A percentile compares a stretch with the other conserved stretches of the same genome.
These are phyloP conservation scores for Pardalotus punctatus DNA, from an alignment of 2,113 vertebrate genomes.

Conservation along the genomic window DNA sequence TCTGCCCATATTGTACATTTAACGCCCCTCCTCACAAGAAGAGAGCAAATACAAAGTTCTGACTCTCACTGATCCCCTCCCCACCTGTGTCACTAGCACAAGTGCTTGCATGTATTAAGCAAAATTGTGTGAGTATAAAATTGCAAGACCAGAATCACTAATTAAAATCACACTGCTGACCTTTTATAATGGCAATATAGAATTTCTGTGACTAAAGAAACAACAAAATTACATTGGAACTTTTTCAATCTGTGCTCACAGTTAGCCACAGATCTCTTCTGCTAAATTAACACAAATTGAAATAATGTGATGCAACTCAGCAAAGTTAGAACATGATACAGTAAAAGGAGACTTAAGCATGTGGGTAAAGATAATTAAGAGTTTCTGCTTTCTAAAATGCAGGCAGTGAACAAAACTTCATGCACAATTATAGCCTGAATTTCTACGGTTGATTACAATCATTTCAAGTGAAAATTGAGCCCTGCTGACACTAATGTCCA, in stretches of 20 bases:
- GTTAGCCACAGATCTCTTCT: background rate
- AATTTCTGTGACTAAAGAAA: background rate
- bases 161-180: background rate
- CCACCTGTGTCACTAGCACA: rapidly evolving
- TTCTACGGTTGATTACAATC: background rate
- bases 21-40: background rate
- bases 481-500: background rate
- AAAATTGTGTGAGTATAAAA: background rate
- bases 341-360: background rate
- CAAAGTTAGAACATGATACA: background rate
- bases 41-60: background rate
- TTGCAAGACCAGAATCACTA: background rate
- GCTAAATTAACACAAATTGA: background rate
- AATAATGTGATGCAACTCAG: background rate
- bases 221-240: background rate
- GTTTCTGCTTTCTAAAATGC: background rate
- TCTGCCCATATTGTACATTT: rapidly evolving
- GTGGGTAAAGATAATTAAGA: background rate
- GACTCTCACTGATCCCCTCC: background rate
- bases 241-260: background rate
- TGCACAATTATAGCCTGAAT: background rate
- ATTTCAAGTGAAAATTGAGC: background rate
- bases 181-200: background rate
- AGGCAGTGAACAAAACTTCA: background rate
- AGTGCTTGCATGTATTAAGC: background rate